A percentile compares a stretch with the other conserved stretches of the same genome.
phyloP scores from a whole-genome alignment of 2,888 invertebrate species.

The Ferdinandea cuprea region DNA sequence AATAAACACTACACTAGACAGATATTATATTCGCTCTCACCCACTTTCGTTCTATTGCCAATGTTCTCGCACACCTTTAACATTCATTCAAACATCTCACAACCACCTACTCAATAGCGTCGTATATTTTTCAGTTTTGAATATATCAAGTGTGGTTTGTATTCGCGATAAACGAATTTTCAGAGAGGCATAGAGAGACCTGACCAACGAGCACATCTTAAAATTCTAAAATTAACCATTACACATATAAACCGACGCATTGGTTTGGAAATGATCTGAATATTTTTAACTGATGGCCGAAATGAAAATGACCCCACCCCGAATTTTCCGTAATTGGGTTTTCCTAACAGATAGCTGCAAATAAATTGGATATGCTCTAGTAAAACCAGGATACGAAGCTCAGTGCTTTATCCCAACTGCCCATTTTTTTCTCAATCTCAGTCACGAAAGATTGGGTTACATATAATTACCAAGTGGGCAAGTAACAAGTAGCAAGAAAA shows the following conservation, averaged over 20 bases:
- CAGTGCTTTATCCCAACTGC: no score
- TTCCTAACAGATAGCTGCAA: background rate
- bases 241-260: conserved; percentile 47
- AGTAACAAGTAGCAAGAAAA: no score
- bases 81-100: conserved; percentile 35
- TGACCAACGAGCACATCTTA: conserved; percentile 34
- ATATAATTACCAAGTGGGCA: no score
- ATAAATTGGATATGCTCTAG: conserved; percentile 6
- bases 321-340: background rate
- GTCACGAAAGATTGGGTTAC: no score
- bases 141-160: conserved; percentile 1
- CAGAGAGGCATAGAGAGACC: conserved; percentile 23
- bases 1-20: conserved; percentile 19
- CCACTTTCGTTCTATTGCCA: conserved; percentile 64
- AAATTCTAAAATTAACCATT: conserved; percentile 64
- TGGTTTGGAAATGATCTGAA: conserved; percentile 36
- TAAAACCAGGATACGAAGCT: background rate
- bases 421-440: no score
- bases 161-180: conserved; percentile 13
- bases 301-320: conserved; percentile 33
- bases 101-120: conserved; percentile 46
- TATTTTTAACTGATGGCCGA: conserved; percentile 42
- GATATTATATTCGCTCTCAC: conserved; percentile 47
- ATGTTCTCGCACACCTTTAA: conserved; percentile 41
- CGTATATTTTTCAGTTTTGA: conserved; percentile 38